Evolutionary conservation across 2,797 vertebrate genomes (phyloP), one percentile per base, ranked within the genome.

Genomic region (Hephaestus fuliginosus): DNA sequence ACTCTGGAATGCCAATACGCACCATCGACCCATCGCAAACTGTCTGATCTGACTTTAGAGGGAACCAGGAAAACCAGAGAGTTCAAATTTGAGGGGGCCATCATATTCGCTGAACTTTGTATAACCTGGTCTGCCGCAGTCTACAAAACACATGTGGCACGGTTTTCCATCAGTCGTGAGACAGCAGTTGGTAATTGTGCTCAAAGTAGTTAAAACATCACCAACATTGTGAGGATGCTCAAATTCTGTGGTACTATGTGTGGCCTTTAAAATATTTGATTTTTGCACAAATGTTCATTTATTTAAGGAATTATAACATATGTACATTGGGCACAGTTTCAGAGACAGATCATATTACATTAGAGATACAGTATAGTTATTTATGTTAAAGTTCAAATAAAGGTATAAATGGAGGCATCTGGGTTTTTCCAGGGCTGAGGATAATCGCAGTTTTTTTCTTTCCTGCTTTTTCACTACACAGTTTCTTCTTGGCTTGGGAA

Each of bases 401-500:
- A 83, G 65, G 57, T 57, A 61, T 46, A 73, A 65, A 22, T 62
- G 2, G 18, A 80, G 64, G 58, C 64, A 83, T 80, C 41, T 51
- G 79, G 55, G 15, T 9, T 72, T 76, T 53, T 36, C 67, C 60
- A 78, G n/a, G 17, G 80, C 66, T 71, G 56, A 78, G 75, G 70
- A 88, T 41, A 52, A 36, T 25, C 53, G 63, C 30, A 8, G 14
- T 67, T 14, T 61, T 61, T 68, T 41, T 25, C 25, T 78, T 60
- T 74, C 49, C 41, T 51, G 36, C 61, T 70, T 65, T 76, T 70
- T 57, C 84, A 65, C 67, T 33, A 2, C 62, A 76, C 61, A 56
- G 43, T 67, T 78, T 82, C 57, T 80, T 81, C 76, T 81, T 52
- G 15, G 64, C 81, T 77, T 75, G 14, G 72, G 44, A 63, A 73